Evolutionary conservation across 2,888 invertebrate species (phyloP), one percentile per base, ranked within the genome.

Genomic region (Dysmachus trigonus): DNA sequence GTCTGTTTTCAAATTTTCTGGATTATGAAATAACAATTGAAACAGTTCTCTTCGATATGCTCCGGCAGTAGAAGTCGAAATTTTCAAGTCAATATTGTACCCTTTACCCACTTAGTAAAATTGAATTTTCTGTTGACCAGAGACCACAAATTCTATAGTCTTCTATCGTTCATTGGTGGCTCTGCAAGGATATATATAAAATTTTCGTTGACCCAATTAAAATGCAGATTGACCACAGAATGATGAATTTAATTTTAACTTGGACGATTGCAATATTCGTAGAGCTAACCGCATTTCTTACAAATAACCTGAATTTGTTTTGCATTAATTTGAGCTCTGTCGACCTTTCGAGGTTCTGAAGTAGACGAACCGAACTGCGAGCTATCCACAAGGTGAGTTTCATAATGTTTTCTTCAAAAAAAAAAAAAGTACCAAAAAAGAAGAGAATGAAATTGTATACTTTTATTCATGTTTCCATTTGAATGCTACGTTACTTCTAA

Each of bases 181-280:
- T 18, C 62, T 18, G 18, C 31, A 73, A 15, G n/a, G 31, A 31
- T 73, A 33, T 73, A 73, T 31, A n/a, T 73, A 15, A 73, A 73
- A 33, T 73, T 73, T 73, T 73, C n/a, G 73, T 73, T 73, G 73
- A 73, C 73, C 73, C 33, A 73, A 73, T 73, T 73, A 73, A 30
- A 73, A 31, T 73, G 73, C 33, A 73, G 73, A 73, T 72, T 73
- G 73, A 18, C 18, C 31, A 0, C 31, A 27, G 73, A 73, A 73
- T 5, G 13, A 33, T 31, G 73, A 31, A 31, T 73, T 73, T 73
- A 73, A 73, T 73, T 73, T 31, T n/a, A 33, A 31, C 13, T 41
- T 15, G n/a, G n/a, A n/a, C 31, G 62, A 62, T 7, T 31, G 73
- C 33, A 73, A 73, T 30, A 72, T 72, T 30, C n/a, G n/a, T 8